phyloP scores from a whole-genome alignment of 2,797 vertebrate species.

The Echiichthys vipera region DNA sequence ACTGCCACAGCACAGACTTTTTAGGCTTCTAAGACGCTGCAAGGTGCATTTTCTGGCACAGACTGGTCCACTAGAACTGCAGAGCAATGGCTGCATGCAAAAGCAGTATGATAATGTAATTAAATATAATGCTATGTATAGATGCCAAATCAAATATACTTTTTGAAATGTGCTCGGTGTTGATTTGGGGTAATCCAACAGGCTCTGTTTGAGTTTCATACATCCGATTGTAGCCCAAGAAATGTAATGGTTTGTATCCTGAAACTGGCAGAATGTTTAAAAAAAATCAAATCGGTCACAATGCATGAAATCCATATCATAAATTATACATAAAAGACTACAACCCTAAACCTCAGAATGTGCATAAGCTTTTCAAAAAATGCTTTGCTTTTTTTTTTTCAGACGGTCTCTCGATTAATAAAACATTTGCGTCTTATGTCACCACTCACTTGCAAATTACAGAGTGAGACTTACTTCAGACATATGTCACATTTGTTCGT shows the following conservation, averaged over 20 bases:
- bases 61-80: background rate
- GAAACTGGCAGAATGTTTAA: background rate
- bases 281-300: background rate
- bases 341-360: too few relatives aligned
- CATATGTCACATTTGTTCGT: too few relatives aligned
- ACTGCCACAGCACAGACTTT: conserved; percentile 45
- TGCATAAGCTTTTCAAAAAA: too few relatives aligned
- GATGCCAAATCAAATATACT: conserved; percentile 18
- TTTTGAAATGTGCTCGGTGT: conserved; percentile 4
- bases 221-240: background rate
- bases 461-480: too few relatives aligned
- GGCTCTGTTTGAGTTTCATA: background rate
- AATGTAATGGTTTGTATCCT: background rate
- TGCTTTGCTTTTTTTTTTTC: too few relatives aligned
- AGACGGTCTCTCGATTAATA: too few relatives aligned
- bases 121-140: conserved; percentile 12
- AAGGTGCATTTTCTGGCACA: conserved; percentile 47
- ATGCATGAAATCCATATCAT: background rate
- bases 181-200: background rate
- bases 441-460: too few relatives aligned
- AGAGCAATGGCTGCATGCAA: conserved; percentile 12
- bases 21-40: conserved; percentile 50
- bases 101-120: conserved; percentile 25
- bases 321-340: background rate
- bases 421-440: too few relatives aligned